A percentile compares a stretch with the other conserved stretches of the same genome.
These are phyloP conservation scores for Smittia sp. DNA, from an alignment of 2,888 invertebrate species.

Conservation along the genomic window DNA sequence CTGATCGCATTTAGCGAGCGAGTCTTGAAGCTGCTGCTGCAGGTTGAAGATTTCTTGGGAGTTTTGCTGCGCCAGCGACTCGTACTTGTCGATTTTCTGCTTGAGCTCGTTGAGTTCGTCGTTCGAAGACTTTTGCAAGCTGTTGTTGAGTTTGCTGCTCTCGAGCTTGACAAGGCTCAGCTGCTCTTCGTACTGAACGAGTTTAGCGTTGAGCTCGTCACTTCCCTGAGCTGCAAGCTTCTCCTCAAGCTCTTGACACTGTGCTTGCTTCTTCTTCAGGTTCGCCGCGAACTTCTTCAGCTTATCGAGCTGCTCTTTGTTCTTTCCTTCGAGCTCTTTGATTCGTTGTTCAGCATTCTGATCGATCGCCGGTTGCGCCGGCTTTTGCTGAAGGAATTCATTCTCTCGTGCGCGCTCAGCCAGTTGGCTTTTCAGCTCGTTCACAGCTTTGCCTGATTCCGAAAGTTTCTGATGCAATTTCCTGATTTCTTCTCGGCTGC, in stretches of 20 bases:
- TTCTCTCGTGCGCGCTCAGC: conserved; percentile 53
- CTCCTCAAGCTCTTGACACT: conserved; percentile 64
- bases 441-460: conserved; percentile 49
- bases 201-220: conserved; percentile 34
- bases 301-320: conserved; percentile 70
- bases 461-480: conserved; percentile 53
- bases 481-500: conserved; percentile 54
- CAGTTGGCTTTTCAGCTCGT: conserved; percentile 45
- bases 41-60: background rate
- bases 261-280: conserved; percentile 68
- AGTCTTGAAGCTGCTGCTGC: conserved; percentile 43
- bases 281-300: conserved; percentile 74
- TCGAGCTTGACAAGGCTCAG: conserved; percentile 15
- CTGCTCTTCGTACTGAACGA: conserved; percentile 36
- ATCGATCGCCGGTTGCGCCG: conserved; percentile 47
- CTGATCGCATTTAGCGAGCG: conserved; percentile 49
- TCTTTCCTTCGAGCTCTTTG: conserved; percentile 59
- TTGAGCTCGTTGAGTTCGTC: conserved; percentile 2
- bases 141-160: conserved; percentile 23
- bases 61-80: background rate
- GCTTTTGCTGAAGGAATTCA: conserved; percentile 48
- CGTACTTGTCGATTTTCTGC: conserved; percentile 20
- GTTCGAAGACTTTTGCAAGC: conserved; percentile 20
- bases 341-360: background rate
- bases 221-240: conserved; percentile 51